Evolutionary conservation across 2,888 invertebrate species (phyloP), one percentile per base, ranked within the genome.

Genomic region (Zaprionus obscuricornis): DNA sequence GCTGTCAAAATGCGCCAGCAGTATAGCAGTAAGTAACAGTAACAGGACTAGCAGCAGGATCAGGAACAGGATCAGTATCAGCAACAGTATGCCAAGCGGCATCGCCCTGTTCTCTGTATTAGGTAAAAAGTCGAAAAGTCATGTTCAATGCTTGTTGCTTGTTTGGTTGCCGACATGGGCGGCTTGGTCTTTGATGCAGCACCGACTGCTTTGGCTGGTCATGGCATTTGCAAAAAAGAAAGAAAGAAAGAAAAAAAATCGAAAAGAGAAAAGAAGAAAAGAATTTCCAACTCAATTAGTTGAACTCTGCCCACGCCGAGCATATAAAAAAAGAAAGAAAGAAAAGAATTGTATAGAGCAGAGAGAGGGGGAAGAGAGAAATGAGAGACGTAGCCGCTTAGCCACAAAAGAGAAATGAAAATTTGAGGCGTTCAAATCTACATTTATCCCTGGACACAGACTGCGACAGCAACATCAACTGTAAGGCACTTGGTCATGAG

Each of bases 251-350:
- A 46, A 26, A 54, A 63, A 71, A 47, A 73, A 77, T 74, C 79
- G 77, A 22, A 46, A 33, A 60, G 73, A 73, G 70, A 69, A 74
- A 76, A 75, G 75, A 74, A 77, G n/a, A n/a, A n/a, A n/a, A n/a
- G n/a, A 77, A 85, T 87, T 83, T 81, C 70, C 73, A 74, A 85
- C 87, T 84, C 85, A 86, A 88, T 88, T 88, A 82, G 78, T 82
- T 64, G 64, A 63, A 67, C 79, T 62, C 72, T 65, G 77, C 66
- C 74, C 66, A 71, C 71, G 72, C 54, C 54, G 27, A 42, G 42
- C 57, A 52, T 54, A 45, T 40, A 67, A 40, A 52, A 33, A 20
- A 33, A 27, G 22, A 40, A 40, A 13, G 22, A 55, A 63, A 47
- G 42, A 43, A 58, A 46, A 43, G 17, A 39, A n/a, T 14, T 11